phyloP scores from a whole-genome alignment of 2,113 vertebrate genomes.

The Nestor notabilis region DNA sequence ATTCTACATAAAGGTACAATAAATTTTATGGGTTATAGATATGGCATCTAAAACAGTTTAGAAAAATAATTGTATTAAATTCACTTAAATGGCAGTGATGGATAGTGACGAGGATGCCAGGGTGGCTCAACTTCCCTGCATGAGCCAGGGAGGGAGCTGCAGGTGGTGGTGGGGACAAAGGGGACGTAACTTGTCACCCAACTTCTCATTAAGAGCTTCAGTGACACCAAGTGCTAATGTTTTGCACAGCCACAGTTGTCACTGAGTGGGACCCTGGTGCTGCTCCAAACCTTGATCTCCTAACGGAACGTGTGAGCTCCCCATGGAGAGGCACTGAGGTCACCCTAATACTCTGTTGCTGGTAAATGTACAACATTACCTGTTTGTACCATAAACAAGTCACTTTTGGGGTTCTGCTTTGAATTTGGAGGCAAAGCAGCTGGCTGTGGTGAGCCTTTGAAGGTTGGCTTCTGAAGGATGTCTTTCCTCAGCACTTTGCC shows the following conservation, averaged over 20 bases:
- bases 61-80: constrained; percentile 82
- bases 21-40: constrained; percentile 85
- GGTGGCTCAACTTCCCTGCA: neutral
- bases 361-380: neutral
- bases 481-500: neutral
- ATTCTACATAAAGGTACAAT: constrained; percentile 82
- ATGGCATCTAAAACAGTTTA: constrained; percentile 84
- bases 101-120: constrained; percentile 11
- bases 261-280: accelerated
- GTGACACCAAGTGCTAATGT: neutral
- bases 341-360: neutral
- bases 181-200: neutral
- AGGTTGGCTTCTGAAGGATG: neutral
- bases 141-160: neutral
- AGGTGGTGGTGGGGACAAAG: neutral
- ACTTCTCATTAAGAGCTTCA: neutral
- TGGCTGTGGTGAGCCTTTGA: neutral
- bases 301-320: neutral
- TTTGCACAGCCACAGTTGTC: neutral
- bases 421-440: neutral
- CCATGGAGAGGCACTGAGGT: neutral
- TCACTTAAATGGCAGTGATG: constrained; percentile 67
- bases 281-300: neutral
- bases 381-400: neutral
- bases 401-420: neutral